phyloP scores from a whole-genome alignment of 2,113 vertebrate genomes.

The Choloepus hoffmanni region DNA sequence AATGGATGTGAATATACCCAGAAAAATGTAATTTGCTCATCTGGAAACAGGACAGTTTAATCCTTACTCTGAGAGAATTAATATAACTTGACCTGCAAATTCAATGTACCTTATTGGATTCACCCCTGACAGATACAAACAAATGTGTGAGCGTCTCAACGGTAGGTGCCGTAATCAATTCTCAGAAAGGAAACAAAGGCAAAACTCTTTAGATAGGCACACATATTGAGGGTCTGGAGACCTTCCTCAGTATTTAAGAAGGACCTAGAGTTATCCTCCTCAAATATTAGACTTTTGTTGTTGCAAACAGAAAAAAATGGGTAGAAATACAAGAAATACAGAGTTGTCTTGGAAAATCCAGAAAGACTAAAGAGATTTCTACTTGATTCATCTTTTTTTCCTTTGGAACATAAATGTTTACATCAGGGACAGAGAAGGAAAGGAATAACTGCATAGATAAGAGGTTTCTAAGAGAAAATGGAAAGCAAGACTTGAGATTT shows the following conservation, averaged over 20 bases:
- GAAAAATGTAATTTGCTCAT: not conserved
- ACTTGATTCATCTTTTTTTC: not conserved
- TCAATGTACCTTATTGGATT: not conserved
- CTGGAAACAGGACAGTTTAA: not conserved
- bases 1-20: not conserved
- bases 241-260: not conserved
- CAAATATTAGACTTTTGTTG: not conserved
- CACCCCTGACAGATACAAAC: not conserved
- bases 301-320: not conserved
- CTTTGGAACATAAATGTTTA: not conserved
- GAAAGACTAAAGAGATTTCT: not conserved
- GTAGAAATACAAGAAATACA: not conserved
- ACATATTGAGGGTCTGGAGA: not conserved
- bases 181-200: not conserved
- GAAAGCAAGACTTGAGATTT: not conserved
- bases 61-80: not conserved
- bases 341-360: not conserved
- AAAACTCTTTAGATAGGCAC: not conserved
- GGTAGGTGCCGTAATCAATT: not conserved
- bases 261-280: not conserved
- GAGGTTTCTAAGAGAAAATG: not conserved
- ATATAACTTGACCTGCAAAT: not conserved
- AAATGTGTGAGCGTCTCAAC: not conserved
- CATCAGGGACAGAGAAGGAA: not conserved
- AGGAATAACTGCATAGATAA: not conserved